A percentile compares a stretch with the other conserved stretches of the same genome.
Conservation (phyloP, 2,797 vertebrate genomes). For the Cuculus canorus region DNA sequence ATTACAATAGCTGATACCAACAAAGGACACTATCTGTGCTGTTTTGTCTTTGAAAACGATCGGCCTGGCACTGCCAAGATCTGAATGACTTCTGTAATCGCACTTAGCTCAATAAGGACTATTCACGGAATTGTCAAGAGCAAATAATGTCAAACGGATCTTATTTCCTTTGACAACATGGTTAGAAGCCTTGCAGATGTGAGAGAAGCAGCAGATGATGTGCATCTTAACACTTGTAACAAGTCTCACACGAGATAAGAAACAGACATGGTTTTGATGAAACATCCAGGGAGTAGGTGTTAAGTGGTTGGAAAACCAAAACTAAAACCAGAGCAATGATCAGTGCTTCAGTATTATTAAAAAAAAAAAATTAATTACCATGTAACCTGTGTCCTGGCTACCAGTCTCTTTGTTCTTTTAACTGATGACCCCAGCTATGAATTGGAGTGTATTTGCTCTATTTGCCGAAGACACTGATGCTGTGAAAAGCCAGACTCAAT, state of each 20-base stretch:
- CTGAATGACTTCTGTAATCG: neutral
- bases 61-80: neutral
- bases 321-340: neutral
- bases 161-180: neutral
- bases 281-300: neutral
- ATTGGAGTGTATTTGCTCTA: fast-evolving
- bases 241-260: neutral
- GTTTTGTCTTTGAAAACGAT: neutral
- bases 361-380: neutral
- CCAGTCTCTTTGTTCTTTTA: neutral
- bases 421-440: neutral
- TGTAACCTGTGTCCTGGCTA: neutral
- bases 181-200: neutral
- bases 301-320: neutral
- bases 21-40: neutral
- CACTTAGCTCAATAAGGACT: neutral
- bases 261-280: neutral
- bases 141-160: neutral
- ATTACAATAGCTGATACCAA: neutral
- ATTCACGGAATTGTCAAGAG: neutral
- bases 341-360: neutral
- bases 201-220: neutral
- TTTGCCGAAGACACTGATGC: neutral
- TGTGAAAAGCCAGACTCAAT: too few relatives aligned
- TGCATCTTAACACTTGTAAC: neutral